Evolutionary conservation across 2,797 vertebrate species (phyloP), one percentile per base, ranked within the genome.

Genomic region (Cyclopterus lumpus): DNA sequence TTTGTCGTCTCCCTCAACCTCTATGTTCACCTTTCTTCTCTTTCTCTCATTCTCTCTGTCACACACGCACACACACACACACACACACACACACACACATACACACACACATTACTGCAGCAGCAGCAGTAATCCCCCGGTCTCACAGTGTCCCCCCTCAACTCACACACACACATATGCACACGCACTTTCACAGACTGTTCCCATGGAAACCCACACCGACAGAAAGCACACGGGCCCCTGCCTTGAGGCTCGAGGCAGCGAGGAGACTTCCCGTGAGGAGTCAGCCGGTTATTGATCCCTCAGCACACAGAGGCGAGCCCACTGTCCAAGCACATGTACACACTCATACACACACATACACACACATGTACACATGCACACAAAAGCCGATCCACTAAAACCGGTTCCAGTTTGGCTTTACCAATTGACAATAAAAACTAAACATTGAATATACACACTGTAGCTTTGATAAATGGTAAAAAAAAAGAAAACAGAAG

Each of bases 191-290:
- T 68, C 28, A 49, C 63, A n/a, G 76, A 77, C 88, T 89, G 92
- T 92, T 92, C 85, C 92, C 90, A 93, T 92, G 88, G 92, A 90
- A 93, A 93, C 92, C 69, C 73, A 90, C 83, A 89, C 84, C n/a
- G 86, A 81, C 84, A 84, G 77, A 85, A 90, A 88, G 83, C 86
- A 85, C 48, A 60, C 51, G 64, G 86, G 81, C 73, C 87, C 68
- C 72, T 80, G 88, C 86, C 85, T 90, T 69, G 58, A 88, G 73
- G 88, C 87, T 86, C 0, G 18, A 75, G 67, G 79, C 81, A 73
- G 30, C 14, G 7, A 69, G 68, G 80, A 89, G 88, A 85, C 83
- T 91, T 90, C 87, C 86, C 54, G 57, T 46, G 40, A 89, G 80
- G 80, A 91, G 89, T 90, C 86, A 84, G 87, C n/a, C 22, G 66